Evolutionary conservation across 2,888 invertebrate species (phyloP).

Genomic region (Nephrocerus scutellatus): DNA sequence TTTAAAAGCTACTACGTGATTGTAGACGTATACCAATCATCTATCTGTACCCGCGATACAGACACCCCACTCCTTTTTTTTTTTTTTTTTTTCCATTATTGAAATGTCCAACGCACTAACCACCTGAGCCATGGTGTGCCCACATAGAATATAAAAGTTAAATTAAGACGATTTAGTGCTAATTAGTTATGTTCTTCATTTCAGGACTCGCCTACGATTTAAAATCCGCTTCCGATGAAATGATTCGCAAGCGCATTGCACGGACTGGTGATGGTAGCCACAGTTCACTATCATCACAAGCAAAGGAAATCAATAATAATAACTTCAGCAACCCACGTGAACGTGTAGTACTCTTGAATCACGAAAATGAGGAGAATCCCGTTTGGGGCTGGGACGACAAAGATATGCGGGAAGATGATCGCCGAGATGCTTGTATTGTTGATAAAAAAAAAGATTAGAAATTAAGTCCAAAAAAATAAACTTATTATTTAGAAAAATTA

Average conservation of each 20-base stretch:
- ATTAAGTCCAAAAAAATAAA: constrained; percentile 2
- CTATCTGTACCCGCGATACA: too few relatives aligned
- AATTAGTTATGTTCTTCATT: too few relatives aligned
- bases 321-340: constrained; percentile 27
- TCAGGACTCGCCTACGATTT: constrained; percentile 80
- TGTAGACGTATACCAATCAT: too few relatives aligned
- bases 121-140: too few relatives aligned
- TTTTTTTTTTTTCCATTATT: too few relatives aligned
- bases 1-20: too few relatives aligned
- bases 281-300: constrained; percentile 27
- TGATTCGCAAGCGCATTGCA: constrained; percentile 61
- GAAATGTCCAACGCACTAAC: too few relatives aligned
- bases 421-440: constrained; percentile 47
- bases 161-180: not conserved
- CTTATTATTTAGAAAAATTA: not conserved
- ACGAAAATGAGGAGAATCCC: constrained; percentile 50
- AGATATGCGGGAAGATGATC: constrained; percentile 67
- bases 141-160: not conserved
- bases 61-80: too few relatives aligned
- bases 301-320: constrained; percentile 37
- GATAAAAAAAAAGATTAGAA: constrained; percentile 35
- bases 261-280: constrained; percentile 70
- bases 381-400: constrained; percentile 80
- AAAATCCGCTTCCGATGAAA: constrained; percentile 66
- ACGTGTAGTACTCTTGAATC: constrained; percentile 34